These are phyloP conservation scores for Sarcophaga variegata DNA, from an alignment of 2,888 invertebrate species.

Conservation along the genomic window DNA sequence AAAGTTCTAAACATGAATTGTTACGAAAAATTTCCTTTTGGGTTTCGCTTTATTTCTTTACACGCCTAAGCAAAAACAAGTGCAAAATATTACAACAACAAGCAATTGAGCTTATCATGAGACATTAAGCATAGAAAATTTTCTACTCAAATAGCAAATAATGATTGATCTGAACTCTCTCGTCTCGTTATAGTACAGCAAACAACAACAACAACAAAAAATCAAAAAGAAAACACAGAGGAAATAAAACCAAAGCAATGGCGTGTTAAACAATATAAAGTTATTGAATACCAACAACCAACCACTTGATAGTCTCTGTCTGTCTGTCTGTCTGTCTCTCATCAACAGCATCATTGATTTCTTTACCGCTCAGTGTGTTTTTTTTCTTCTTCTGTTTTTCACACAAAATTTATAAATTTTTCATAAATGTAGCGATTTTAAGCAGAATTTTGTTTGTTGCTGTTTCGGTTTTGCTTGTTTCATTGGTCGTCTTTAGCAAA, in stretches of 20 bases:
- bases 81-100: constrained; percentile 59
- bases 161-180: constrained; percentile 68
- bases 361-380: not conserved
- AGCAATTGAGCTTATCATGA: constrained; percentile 46
- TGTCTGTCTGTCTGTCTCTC: constrained; percentile 4
- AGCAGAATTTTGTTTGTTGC: constrained; percentile 3
- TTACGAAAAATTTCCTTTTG: constrained; percentile 38
- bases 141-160: constrained; percentile 63
- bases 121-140: constrained; percentile 64
- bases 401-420: constrained; percentile 56
- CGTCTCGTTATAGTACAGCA: not conserved
- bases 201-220: not conserved
- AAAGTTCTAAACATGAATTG: not conserved
- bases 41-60: not conserved
- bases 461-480: not conserved
- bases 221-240: not conserved
- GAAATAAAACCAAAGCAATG: constrained; percentile 10
- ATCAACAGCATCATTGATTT: constrained; percentile 23
- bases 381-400: constrained; percentile 43
- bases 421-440: constrained; percentile 62
- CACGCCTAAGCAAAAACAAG: constrained; percentile 43
- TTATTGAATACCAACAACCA: constrained; percentile 61
- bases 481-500: constrained; percentile 53
- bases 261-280: constrained; percentile 63
- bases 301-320: constrained; percentile 38